Evolutionary conservation across 2,797 vertebrate species (phyloP).

Genomic region (Eulemur albifrons): DNA sequence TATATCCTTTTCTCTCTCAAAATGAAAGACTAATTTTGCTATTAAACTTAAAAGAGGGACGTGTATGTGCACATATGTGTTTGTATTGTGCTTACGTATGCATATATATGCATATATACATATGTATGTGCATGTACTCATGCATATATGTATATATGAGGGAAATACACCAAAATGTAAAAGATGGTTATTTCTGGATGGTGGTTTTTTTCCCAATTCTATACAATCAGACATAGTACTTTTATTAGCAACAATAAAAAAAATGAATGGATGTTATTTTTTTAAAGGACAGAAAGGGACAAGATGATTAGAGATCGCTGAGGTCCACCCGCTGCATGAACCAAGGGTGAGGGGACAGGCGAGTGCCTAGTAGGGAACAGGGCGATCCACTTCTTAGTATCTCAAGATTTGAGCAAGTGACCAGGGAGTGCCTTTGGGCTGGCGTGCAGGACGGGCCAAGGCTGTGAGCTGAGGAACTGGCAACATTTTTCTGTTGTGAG

Average conservation of each 20-base stretch:
- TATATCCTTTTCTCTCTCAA: neutral
- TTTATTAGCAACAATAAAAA: neutral
- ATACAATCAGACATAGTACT: neutral
- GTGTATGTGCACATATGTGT: neutral
- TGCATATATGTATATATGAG: conserved; percentile 57
- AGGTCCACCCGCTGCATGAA: neutral
- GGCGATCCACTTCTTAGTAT: neutral
- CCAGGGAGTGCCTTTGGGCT: neutral
- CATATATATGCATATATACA: neutral
- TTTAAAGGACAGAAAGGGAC: conserved; percentile 29
- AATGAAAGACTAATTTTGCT: conserved; percentile 25
- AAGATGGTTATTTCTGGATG: conserved; percentile 58
- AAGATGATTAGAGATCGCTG: neutral
- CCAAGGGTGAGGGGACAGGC: neutral
- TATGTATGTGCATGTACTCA: neutral
- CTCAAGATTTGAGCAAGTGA: neutral
- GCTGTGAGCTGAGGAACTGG: conserved; percentile 2
- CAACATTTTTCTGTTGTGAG: neutral
- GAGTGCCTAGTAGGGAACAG: neutral
- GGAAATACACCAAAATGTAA: conserved; percentile 61
- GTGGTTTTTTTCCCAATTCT: conserved; percentile 60
- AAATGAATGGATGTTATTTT: neutral
- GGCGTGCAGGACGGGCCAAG: neutral
- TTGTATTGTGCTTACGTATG: neutral
- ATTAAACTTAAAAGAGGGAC: neutral